Evolutionary conservation across 2,113 vertebrate species (phyloP).

Genomic region (Trogon melanurus): DNA sequence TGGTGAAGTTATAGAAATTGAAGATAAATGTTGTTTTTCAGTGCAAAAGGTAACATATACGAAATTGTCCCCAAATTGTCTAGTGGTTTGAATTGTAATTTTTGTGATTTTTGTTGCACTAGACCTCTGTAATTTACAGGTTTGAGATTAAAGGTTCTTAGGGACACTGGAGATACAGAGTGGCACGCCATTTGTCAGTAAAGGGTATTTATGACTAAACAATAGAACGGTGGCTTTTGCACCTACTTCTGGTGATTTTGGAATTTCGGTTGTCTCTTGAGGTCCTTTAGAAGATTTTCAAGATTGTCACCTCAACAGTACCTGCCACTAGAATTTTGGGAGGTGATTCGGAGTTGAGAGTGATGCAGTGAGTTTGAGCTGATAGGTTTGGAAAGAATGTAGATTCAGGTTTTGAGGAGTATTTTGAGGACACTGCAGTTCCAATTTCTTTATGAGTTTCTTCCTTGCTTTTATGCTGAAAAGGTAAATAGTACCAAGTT

Average conservation of each 20-base stretch:
- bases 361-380: neutral
- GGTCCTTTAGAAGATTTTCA: neutral
- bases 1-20: neutral
- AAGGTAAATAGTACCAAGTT: neutral
- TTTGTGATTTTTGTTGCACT: neutral
- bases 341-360: neutral
- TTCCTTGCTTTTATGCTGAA: neutral
- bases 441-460: neutral
- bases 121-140: neutral
- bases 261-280: neutral
- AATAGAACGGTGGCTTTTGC: neutral
- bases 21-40: neutral
- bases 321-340: neutral
- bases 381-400: neutral
- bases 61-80: neutral
- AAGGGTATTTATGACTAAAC: neutral
- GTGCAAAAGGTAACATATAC: neutral
- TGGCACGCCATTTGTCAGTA: neutral
- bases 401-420: neutral
- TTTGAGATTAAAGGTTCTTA: neutral
- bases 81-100: neutral
- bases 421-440: neutral
- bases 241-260: neutral
- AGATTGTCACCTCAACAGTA: neutral
- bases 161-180: neutral